Conservation (phyloP, 2,113 vertebrate species). For the Chloropsis cyanopogon region DNA sequence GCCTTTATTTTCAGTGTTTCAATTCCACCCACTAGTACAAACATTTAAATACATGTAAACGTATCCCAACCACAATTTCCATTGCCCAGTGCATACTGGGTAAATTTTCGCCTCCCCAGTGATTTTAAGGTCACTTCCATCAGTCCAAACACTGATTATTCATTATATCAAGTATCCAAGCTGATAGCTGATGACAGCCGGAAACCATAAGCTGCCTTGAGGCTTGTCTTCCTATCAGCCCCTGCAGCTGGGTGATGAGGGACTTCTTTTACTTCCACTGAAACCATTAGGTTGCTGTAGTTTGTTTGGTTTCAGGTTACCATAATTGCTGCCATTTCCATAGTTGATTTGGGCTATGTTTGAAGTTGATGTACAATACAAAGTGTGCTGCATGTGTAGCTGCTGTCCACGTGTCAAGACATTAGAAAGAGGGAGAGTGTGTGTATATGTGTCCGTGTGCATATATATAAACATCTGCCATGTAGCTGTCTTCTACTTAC, state of each 20-base stretch:
- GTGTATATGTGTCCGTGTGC: neutral
- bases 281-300: slow-evolving; percentile 41
- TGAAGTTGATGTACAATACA: slow-evolving; percentile 46
- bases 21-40: neutral
- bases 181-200: slow-evolving; percentile 54
- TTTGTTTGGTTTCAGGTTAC: slow-evolving; percentile 55
- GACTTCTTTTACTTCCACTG: slow-evolving; percentile 7
- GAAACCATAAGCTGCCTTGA: slow-evolving; percentile 56
- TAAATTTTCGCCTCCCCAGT: neutral
- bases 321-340: slow-evolving; percentile 53
- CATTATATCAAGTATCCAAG: neutral
- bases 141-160: slow-evolving; percentile 38
- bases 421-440: slow-evolving; percentile 22
- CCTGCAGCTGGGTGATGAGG: neutral
- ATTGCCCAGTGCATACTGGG: neutral
- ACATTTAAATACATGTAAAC: neutral
- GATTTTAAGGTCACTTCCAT: slow-evolving; percentile 42
- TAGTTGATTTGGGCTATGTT: slow-evolving; percentile 39
- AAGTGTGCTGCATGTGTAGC: slow-evolving; percentile 39
- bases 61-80: neutral
- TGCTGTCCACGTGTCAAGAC: slow-evolving; percentile 57
- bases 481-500: slow-evolving; percentile 38
- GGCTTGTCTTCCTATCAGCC: slow-evolving; percentile 57
- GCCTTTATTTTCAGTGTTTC: neutral
- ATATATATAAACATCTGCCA: slow-evolving; percentile 62